Percentiles rank a stretch among this genome's conserved stretches.
These are phyloP conservation scores for Notechis scutatus DNA, from an alignment of 2,113 vertebrate species.

Conservation along the genomic window DNA sequence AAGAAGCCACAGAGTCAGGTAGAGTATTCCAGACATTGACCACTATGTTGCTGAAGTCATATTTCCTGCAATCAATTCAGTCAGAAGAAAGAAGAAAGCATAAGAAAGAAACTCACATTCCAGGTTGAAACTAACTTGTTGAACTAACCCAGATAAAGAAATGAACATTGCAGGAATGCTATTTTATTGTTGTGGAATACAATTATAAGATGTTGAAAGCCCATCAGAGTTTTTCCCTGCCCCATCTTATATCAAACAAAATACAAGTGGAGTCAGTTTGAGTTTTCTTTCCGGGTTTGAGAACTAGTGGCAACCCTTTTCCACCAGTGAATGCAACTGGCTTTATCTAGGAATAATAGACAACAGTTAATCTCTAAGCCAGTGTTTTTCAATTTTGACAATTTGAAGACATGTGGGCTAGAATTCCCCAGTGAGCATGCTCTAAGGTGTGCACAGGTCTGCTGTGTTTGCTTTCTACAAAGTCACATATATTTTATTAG, in stretches of 20 bases:
- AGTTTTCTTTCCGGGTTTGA: not conserved
- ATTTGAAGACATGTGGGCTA: too few relatives aligned
- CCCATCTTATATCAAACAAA: not conserved
- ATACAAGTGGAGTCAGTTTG: not conserved
- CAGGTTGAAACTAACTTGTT: not conserved
- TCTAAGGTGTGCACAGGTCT: too few relatives aligned
- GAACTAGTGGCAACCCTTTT: not conserved
- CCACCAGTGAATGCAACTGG: not conserved
- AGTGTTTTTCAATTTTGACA: too few relatives aligned
- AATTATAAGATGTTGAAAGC: not conserved
- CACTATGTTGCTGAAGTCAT: too few relatives aligned
- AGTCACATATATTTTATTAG: not conserved
- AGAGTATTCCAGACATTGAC: too few relatives aligned
- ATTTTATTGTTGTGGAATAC: not conserved
- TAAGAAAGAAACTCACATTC: not conserved
- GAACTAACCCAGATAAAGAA: not conserved
- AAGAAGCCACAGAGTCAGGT: too few relatives aligned
- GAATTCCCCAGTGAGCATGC: too few relatives aligned
- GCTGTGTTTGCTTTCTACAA: not conserved
- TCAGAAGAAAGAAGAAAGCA: not conserved
- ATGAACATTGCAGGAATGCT: not conserved
- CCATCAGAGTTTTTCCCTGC: not conserved
- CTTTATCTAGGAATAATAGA: not conserved
- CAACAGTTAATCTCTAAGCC: not conserved
- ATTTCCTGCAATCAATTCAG: not conserved